Conservation (phyloP, 2,797 vertebrate species). For the Ara ararauna region DNA sequence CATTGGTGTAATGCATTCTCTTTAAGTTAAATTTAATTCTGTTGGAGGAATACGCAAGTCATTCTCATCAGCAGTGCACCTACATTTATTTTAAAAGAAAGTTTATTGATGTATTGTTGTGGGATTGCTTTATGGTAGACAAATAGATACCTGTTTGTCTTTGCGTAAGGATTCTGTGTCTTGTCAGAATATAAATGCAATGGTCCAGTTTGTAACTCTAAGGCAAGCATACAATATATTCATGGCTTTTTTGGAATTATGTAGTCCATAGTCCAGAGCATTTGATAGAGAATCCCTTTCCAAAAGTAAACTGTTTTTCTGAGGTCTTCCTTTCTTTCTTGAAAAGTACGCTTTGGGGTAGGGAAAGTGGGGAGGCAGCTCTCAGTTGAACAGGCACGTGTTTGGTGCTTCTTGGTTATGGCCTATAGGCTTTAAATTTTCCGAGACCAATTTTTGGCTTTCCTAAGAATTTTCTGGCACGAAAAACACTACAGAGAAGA, state of each 20-base stretch:
- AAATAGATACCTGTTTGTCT: background rate
- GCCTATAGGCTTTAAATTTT: background rate
- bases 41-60: background rate
- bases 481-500: background rate
- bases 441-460: background rate
- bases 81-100: background rate
- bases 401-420: background rate
- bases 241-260: background rate
- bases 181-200: background rate
- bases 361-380: background rate
- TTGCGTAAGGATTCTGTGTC: background rate
- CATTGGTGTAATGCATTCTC: background rate
- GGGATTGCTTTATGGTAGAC: background rate
- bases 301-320: background rate
- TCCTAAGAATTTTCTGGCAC: background rate
- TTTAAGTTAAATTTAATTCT: background rate
- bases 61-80: background rate
- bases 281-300: background rate
- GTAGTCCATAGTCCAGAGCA: background rate
- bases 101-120: background rate
- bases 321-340: background rate
- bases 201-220: background rate
- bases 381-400: background rate
- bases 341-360: background rate
- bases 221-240: background rate